phyloP scores from a whole-genome alignment of 2,888 invertebrate genomes.

The Protodeltote pygarga region DNA sequence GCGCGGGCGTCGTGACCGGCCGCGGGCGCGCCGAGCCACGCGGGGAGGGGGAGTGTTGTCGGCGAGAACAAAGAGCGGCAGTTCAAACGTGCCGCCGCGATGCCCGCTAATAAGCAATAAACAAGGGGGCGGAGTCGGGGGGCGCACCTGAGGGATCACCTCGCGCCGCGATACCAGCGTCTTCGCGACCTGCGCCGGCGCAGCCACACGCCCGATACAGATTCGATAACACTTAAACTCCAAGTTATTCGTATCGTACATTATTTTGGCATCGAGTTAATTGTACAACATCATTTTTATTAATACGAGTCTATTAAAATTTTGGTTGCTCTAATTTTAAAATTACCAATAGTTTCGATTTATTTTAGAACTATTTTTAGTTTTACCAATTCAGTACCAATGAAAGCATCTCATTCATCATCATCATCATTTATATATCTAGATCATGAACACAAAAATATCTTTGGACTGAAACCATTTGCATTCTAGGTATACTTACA shows the following conservation, averaged over 20 bases:
- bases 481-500: too few relatives aligned
- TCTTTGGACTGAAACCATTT: too few relatives aligned
- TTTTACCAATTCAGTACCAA: too few relatives aligned
- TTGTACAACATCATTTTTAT: background rate
- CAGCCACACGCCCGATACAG: slow-evolving; percentile 40
- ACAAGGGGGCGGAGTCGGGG: slow-evolving; percentile 84
- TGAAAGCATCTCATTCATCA: too few relatives aligned
- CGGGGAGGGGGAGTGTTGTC: slow-evolving; percentile 56
- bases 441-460: too few relatives aligned
- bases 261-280: background rate
- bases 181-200: slow-evolving; percentile 56
- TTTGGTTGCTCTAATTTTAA: too few relatives aligned
- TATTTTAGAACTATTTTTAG: too few relatives aligned
- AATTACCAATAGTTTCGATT: too few relatives aligned
- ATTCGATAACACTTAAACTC: slow-evolving; percentile 39
- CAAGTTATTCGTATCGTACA: slow-evolving; percentile 8
- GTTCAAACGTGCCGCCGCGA: slow-evolving; percentile 84
- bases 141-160: slow-evolving; percentile 85
- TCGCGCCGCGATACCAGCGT: slow-evolving; percentile 67
- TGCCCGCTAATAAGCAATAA: slow-evolving; percentile 86
- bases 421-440: too few relatives aligned
- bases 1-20: slow-evolving; percentile 78
- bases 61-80: slow-evolving; percentile 84
- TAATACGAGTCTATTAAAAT: too few relatives aligned
- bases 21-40: slow-evolving; percentile 50